These are phyloP conservation scores for Phallusia fumigata DNA, from an alignment of 23 tunicate species.

Conservation along the genomic window DNA sequence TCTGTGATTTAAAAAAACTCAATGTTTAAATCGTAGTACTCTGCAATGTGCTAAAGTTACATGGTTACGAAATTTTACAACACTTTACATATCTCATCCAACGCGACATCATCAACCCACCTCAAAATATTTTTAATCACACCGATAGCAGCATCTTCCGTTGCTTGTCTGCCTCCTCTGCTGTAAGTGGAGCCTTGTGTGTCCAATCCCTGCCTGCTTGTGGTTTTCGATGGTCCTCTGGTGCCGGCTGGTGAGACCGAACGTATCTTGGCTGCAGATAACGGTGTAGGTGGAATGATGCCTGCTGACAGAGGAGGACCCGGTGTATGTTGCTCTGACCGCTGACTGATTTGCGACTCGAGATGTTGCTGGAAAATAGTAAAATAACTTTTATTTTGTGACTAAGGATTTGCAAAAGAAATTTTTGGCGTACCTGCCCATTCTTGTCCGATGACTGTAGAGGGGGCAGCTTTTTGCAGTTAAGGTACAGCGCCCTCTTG, in stretches of 20 bases:
- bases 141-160: constrained; percentile 83
- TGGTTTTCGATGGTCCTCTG: background rate
- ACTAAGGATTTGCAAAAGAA: background rate
- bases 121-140: constrained; percentile 81
- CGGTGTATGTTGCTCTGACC: background rate
- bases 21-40: too few relatives aligned
- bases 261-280: constrained; percentile 8
- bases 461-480: constrained; percentile 27
- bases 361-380: background rate
- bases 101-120: too few relatives aligned
- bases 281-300: constrained; percentile 5
- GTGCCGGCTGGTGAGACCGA: background rate
- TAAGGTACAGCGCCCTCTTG: constrained; percentile 53
- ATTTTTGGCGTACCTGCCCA: background rate
- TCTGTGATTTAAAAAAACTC: too few relatives aligned
- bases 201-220: constrained; percentile 46
- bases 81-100: too few relatives aligned
- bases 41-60: too few relatives aligned
- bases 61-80: too few relatives aligned
- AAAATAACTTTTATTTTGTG: too few relatives aligned
- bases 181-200: constrained; percentile 37
- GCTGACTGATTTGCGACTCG: constrained; percentile 7
- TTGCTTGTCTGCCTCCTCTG: constrained; percentile 37
- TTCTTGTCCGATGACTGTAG: background rate
- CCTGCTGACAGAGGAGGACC: constrained; percentile 10